These are phyloP conservation scores for Ceraclea dissimilis DNA, from an alignment of 2,888 invertebrate species.

Conservation along the genomic window DNA sequence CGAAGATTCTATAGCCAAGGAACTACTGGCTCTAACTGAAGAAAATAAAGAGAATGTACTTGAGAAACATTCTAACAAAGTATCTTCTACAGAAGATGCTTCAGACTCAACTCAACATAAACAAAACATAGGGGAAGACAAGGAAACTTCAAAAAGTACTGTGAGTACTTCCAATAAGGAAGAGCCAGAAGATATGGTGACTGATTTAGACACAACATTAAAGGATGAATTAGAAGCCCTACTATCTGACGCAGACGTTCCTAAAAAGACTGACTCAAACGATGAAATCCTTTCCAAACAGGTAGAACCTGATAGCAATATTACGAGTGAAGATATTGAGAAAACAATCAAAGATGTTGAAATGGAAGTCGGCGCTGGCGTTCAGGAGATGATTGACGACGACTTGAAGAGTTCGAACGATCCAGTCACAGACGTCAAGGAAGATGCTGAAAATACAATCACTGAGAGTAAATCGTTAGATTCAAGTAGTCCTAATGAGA, in stretches of 20 bases:
- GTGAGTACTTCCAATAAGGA: neutral
- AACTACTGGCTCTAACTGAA: conserved; percentile 33
- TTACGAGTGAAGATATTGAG: neutral
- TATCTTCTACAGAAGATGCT: no score
- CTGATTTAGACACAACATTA: neutral
- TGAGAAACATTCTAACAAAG: no score
- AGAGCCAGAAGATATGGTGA: neutral
- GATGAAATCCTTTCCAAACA: no score
- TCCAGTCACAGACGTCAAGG: neutral
- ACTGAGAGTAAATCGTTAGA: neutral
- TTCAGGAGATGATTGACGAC: neutral
- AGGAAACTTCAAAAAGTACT: neutral
- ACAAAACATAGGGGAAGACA: no score
- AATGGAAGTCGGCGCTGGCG: neutral
- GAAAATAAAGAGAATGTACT: conserved; percentile 22
- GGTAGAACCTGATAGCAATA: neutral
- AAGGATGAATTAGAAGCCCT: neutral
- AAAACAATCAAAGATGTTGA: neutral
- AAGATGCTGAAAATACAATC: neutral
- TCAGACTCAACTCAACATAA: neutral
- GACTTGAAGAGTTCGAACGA: neutral
- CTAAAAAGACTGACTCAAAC: neutral
- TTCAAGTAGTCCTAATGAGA: neutral
- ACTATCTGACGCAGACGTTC: neutral
- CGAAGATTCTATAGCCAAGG: conserved; percentile 45